A percentile compares a stretch with the other conserved stretches of the same genome.
phyloP scores from a whole-genome alignment of 2,113 vertebrate genomes.

The Isurus oxyrinchus region DNA sequence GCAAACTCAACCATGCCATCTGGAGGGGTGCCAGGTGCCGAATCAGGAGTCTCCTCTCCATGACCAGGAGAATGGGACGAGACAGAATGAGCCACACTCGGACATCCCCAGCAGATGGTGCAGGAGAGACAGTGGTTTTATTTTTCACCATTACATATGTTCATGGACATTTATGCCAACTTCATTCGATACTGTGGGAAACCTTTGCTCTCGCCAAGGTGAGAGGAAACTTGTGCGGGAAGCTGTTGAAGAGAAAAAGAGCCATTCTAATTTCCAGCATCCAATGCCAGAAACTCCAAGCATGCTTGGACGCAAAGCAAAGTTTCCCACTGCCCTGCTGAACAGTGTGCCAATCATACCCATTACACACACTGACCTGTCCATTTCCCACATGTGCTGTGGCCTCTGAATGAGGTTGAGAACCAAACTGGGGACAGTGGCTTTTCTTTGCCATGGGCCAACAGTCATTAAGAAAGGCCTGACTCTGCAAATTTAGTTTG shows the following conservation, averaged over 20 bases:
- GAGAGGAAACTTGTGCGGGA: background rate
- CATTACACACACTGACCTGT: background rate
- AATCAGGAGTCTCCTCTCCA: background rate
- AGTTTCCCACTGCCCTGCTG: background rate
- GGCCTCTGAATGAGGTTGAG: background rate
- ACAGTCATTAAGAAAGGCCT: background rate
- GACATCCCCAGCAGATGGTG: background rate
- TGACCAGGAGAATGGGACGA: background rate
- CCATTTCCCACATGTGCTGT: background rate
- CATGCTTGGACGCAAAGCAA: background rate
- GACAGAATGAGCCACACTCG: too few relatives aligned
- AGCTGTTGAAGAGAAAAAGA: background rate
- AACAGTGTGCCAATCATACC: background rate
- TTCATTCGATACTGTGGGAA: background rate
- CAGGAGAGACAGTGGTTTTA: background rate
- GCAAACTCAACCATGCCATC: background rate
- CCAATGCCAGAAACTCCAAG: background rate
- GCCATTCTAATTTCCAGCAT: background rate
- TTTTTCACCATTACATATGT: background rate
- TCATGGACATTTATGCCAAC: background rate
- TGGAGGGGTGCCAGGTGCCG: background rate
- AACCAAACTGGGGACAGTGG: background rate
- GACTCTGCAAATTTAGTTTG: background rate
- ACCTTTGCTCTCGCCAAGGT: background rate
- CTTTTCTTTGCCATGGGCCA: background rate